Base-by-base conservation (phyloP, 37 sponge, comb jelly and placozoan species). In the Amphimedon queenslandica region DNA sequence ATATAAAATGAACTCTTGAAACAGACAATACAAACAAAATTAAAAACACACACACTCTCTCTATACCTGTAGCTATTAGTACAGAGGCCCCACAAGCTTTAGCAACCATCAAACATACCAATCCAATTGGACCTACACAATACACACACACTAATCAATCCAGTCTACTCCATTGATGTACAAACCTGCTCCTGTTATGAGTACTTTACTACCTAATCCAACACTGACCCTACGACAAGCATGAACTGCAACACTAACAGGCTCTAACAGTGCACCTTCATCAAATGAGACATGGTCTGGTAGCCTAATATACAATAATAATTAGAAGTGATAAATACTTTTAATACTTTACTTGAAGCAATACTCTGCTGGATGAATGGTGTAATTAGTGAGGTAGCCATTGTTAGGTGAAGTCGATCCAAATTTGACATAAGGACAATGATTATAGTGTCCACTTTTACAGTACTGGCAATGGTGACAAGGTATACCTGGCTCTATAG, bases 51-150 rank as follows among this genome's bases (percentile, higher is more conserved):
- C n/a, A n/a, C n/a, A n/a, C n/a, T 63, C 74, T 23, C 63, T 74
- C 5, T 57, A 41, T 30, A 42, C n/a, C n/a, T n/a, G n/a, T n/a
- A n/a, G n/a, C n/a, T n/a, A n/a, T n/a, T n/a, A n/a, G n/a, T n/a
- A n/a, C 63, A 2, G 75, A 2, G 13, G 82, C 82, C n/a, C 82
- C 82, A 43, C 40, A 77, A 13, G 82, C 74, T 61, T 81, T 81
- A 2, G 82, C 82, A 6, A 60, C 64, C 34, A 81, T 33, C 69
- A 81, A 20, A 38, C 63, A 60, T 3, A 81, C 82, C 27, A 81
- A 70, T 5, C 82, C 82, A 53, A 81, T 81, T 2, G 82, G n/a
- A n/a, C n/a, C n/a, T n/a, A n/a, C n/a, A n/a, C n/a, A n/a, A n/a
- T n/a, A n/a, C n/a, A n/a, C n/a, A 53, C 16, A 20, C 56, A 53